phyloP scores from a whole-genome alignment of 2,113 vertebrate genomes.

The Lutjanus erythropterus region DNA sequence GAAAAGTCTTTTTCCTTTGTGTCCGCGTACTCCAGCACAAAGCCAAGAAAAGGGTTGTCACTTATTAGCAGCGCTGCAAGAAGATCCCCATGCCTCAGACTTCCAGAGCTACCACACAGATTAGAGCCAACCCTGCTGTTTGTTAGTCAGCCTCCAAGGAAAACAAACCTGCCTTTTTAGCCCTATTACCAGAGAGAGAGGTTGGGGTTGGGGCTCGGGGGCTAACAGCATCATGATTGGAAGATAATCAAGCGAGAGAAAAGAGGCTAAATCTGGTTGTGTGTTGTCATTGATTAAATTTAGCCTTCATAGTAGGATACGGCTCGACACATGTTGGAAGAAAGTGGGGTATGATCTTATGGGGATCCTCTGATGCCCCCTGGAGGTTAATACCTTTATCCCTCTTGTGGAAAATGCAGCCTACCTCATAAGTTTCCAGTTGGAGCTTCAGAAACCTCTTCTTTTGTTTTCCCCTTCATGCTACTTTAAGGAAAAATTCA shows the following conservation, averaged over 20 bases:
- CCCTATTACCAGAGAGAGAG: slow-evolving; percentile 42
- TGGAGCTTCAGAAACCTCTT: slow-evolving; percentile 32
- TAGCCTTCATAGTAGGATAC: slow-evolving; percentile 16
- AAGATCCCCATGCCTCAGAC: slow-evolving; percentile 50
- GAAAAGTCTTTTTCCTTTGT: slow-evolving; percentile 38
- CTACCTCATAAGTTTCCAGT: slow-evolving; percentile 46
- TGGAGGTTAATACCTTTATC: slow-evolving; percentile 59
- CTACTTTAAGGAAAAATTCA: slow-evolving; percentile 41
- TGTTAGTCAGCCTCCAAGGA: slow-evolving; percentile 71
- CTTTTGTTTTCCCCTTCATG: slow-evolving; percentile 56
- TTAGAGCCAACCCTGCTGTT: slow-evolving; percentile 66
- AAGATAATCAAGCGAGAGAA: slow-evolving; percentile 26
- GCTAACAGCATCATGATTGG: slow-evolving; percentile 36
- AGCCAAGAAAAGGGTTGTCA: slow-evolving; percentile 29
- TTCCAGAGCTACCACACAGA: slow-evolving; percentile 63
- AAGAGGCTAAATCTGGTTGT: slow-evolving; percentile 43
- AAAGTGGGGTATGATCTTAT: slow-evolving; percentile 22
- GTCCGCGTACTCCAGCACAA: background rate
- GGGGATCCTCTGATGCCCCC: slow-evolving; percentile 74
- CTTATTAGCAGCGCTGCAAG: slow-evolving; percentile 40
- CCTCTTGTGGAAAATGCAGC: slow-evolving; percentile 35
- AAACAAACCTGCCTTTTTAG: slow-evolving; percentile 77
- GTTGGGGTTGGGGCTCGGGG: background rate
- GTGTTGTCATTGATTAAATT: slow-evolving; percentile 58
- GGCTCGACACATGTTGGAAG: slow-evolving; percentile 46